Base-by-base conservation (phyloP, 2,113 vertebrate genomes). In the Calonectris borealis region DNA sequence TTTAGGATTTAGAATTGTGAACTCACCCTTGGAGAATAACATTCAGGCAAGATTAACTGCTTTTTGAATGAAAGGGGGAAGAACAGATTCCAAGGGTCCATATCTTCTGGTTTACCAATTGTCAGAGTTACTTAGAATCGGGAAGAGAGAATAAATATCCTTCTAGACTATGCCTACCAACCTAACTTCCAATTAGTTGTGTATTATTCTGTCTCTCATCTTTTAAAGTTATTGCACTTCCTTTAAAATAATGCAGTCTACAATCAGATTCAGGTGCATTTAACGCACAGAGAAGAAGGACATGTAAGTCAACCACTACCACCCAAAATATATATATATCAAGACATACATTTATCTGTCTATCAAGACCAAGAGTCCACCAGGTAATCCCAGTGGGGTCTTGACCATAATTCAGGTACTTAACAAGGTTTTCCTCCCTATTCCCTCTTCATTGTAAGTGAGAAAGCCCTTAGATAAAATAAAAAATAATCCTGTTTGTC, bases 1-100 rank as follows among this genome's bases (percentile, higher is more conserved):
- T 54, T 83, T 31, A 88, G 13, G 18, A 34, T 80, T 58, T 62
- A 49, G 6, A 24, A 2, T 12, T 48, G 10, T 64, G 38, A 86
- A 71, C 0, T 0, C 11, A n/a, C 4, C 1, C 6, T 40, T 55
- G 17, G 29, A n/a, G 8, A 46, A 18, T 2, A 52, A 19, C 10
- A 44, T 58, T 24, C 16, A 38, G 60, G 11, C 0, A 36, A 64
- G 9, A 60, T n/a, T 60, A 83, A 34, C 6, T n/a, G 24, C 3
- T 61, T 51, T 49, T 65, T 79, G 6, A 82, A 40, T 18, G 1
- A 62, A 52, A 70, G 3, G 7, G 16, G 3, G 11, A 55, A 69
- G 46, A 52, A 79, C 7, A 79, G 10, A 26, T 40, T 85, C 24
- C 7, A 73, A 25, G 12, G 10, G 3, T 57, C 12, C 0, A 0